Conservation (phyloP, 2,113 vertebrate genomes). For the Eidolon helvum region DNA sequence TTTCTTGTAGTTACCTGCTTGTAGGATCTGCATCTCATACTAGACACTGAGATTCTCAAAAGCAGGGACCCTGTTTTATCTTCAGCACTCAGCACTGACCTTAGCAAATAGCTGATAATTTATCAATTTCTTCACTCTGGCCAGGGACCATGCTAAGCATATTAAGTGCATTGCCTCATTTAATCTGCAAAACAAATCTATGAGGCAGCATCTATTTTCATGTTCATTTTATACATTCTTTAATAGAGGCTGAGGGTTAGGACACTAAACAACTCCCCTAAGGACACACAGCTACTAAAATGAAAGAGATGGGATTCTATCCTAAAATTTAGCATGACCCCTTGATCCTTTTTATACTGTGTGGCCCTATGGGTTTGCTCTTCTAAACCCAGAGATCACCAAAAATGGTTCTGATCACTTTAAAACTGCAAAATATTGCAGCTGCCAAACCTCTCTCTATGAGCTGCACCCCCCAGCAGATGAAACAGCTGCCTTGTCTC, state of each 20-base stretch:
- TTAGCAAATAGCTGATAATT: conserved; percentile 26
- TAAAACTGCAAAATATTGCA: conserved; percentile 21
- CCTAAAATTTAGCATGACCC: background rate
- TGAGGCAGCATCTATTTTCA: background rate
- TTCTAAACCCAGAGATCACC: conserved; percentile 16
- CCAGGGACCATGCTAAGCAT: background rate
- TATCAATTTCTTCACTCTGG: background rate
- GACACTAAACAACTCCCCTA: background rate
- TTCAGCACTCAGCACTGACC: background rate
- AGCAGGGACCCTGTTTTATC: background rate
- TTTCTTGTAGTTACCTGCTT: background rate
- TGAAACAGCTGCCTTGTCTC: conserved; percentile 72
- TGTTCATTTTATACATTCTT: background rate
- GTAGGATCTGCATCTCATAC: background rate
- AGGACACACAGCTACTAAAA: background rate
- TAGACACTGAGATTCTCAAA: background rate
- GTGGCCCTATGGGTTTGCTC: background rate
- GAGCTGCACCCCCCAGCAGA: conserved; percentile 34
- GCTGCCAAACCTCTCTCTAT: conserved; percentile 42
- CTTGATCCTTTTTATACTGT: background rate
- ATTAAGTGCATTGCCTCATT: background rate
- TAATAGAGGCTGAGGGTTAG: background rate
- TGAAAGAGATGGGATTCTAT: background rate
- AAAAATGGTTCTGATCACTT: conserved; percentile 51
- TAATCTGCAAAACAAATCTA: background rate